phyloP scores from a whole-genome alignment of 2,888 invertebrate genomes.

The Cremastobaeus sp. region DNA sequence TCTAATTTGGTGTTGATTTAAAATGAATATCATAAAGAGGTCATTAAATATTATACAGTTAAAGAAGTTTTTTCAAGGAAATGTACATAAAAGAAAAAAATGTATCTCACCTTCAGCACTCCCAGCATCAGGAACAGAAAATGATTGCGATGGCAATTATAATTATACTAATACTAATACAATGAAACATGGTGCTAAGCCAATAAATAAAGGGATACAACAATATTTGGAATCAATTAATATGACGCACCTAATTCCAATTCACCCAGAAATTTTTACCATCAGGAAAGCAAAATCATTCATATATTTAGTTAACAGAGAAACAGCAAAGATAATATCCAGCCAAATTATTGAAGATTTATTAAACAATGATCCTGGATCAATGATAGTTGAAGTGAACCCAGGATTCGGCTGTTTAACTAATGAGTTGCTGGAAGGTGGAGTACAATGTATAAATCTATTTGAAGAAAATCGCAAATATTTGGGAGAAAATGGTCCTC shows the following conservation, averaged over 20 bases:
- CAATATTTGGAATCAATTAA: background rate
- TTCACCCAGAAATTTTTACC: background rate
- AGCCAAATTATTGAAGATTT: conserved; percentile 76
- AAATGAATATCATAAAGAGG: too few relatives aligned
- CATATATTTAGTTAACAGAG: conserved; percentile 63
- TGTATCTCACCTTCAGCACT: too few relatives aligned
- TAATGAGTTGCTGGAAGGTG: conserved; percentile 80
- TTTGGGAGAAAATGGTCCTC: conserved; percentile 77
- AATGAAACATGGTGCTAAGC: too few relatives aligned
- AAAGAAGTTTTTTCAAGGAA: too few relatives aligned
- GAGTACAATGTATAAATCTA: conserved; percentile 80
- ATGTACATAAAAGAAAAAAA: too few relatives aligned
- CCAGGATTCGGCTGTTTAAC: conserved; percentile 85
- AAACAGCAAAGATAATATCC: conserved; percentile 77
- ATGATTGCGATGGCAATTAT: too few relatives aligned
- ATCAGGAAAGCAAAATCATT: background rate
- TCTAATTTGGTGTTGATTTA: too few relatives aligned
- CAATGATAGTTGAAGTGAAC: conserved; percentile 83
- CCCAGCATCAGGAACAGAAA: too few relatives aligned
- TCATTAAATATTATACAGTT: too few relatives aligned
- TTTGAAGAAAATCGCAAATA: conserved; percentile 82
- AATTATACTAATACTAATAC: too few relatives aligned
- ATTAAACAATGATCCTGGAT: conserved; percentile 30
- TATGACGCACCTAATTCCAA: background rate
- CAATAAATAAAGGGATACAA: too few relatives aligned